Evolutionary conservation across 1,140 invertebrate genomes (phyloP).

Genomic region (Drosophila quadrilineata): DNA sequence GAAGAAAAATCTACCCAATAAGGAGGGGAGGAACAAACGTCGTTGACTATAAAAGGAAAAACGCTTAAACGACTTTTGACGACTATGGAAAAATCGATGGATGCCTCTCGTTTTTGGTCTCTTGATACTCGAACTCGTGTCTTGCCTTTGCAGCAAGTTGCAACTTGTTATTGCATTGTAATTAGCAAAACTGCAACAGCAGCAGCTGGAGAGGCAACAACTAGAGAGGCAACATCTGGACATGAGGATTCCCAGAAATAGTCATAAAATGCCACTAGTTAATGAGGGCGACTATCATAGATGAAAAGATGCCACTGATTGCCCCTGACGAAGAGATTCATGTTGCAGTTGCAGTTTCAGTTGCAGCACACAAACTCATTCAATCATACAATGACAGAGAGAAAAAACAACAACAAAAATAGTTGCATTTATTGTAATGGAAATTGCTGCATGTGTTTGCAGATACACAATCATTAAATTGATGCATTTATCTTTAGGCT

Average conservation of each 20-base stretch:
- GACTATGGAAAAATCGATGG: conserved; percentile 42
- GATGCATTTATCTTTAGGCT: conserved; percentile 24
- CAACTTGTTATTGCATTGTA: conserved; percentile 29
- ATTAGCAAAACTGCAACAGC: conserved; percentile 36
- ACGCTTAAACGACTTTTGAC: conserved; percentile 26
- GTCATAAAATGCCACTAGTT: conserved; percentile 40
- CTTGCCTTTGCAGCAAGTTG: conserved; percentile 36
- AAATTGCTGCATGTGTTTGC: conserved; percentile 25
- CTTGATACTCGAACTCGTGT: too few relatives aligned
- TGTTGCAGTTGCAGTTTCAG: background rate
- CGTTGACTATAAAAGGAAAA: conserved; percentile 27
- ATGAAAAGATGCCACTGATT: conserved; percentile 20
- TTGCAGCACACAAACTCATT: background rate
- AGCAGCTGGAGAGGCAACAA: conserved; percentile 1
- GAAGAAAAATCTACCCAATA: conserved; percentile 38
- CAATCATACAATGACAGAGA: background rate
- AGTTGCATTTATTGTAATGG: conserved; percentile 32
- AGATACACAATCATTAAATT: conserved; percentile 27
- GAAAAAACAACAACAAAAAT: conserved; percentile 39
- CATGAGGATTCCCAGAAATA: conserved; percentile 41
- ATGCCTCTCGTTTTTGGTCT: conserved; percentile 28
- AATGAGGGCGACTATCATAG: background rate
- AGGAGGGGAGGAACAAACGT: conserved; percentile 4
- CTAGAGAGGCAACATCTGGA: conserved; percentile 1
- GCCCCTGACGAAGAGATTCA: conserved; percentile 7